Conservation (phyloP, 2,888 invertebrate species). For the Melanchra persicariae region DNA sequence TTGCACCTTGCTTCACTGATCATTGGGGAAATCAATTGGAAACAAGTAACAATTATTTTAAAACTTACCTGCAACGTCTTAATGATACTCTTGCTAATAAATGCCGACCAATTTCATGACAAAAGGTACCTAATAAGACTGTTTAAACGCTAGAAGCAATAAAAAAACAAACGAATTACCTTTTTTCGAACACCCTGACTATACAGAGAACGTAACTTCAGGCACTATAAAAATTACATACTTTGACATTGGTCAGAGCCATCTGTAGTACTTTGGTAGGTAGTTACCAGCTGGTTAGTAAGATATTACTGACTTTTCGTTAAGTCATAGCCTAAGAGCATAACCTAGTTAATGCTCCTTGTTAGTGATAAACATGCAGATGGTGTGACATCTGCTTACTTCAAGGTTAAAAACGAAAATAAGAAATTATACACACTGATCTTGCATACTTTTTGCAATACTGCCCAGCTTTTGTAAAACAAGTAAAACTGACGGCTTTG, state of each 20-base stretch:
- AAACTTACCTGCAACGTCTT: slow-evolving; percentile 1
- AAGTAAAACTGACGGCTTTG: not conserved
- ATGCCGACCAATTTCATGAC: slow-evolving; percentile 1
- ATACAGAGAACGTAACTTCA: slow-evolving; percentile 11
- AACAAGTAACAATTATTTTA: slow-evolving; percentile 21
- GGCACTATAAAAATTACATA: slow-evolving; percentile 46
- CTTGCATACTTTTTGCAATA: not conserved
- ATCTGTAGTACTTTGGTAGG: slow-evolving; percentile 22
- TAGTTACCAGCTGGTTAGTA: slow-evolving; percentile 34
- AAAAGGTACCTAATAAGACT: slow-evolving; percentile 32
- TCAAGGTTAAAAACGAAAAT: slow-evolving; percentile 19
- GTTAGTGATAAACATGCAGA: slow-evolving; percentile 13
- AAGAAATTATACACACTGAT: not conserved
- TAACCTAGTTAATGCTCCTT: slow-evolving; percentile 25
- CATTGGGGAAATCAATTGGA: not conserved
- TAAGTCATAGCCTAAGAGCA: slow-evolving; percentile 31
- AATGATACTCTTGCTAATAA: slow-evolving; percentile 18
- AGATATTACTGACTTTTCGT: slow-evolving; percentile 26
- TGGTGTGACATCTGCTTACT: slow-evolving; percentile 33
- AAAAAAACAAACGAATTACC: slow-evolving; percentile 15
- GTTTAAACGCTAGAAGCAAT: slow-evolving; percentile 47
- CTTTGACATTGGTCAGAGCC: slow-evolving; percentile 28
- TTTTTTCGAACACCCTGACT: slow-evolving; percentile 4
- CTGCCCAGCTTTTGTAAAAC: no score
- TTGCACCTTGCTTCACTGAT: not conserved